phyloP scores from a whole-genome alignment of 2,888 invertebrate species.

The Eupithecia pulchellata region DNA sequence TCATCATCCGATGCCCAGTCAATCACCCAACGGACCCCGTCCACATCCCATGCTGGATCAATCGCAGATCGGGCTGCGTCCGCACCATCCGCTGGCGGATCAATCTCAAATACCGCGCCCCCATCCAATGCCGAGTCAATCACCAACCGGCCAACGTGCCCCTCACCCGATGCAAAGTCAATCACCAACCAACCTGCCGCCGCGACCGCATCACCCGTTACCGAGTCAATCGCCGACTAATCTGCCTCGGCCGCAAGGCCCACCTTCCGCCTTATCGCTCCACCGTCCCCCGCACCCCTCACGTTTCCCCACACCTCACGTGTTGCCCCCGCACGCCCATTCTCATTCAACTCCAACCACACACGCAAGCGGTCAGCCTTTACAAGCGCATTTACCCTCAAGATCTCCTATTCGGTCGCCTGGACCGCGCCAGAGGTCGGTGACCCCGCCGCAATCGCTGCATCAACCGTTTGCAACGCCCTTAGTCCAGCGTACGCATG shows the following conservation, averaged over 20 bases:
- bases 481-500: conserved; percentile 16
- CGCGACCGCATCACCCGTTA: conserved; percentile 13
- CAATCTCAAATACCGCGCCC: background rate
- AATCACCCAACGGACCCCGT: conserved; percentile 6
- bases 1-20: conserved; percentile 2
- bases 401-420: conserved; percentile 71
- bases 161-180: conserved; percentile 11
- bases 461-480: conserved; percentile 42
- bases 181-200: conserved; percentile 10
- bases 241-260: conserved; percentile 3
- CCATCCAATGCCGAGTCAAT: background rate
- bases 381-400: conserved; percentile 44
- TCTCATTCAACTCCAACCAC: conserved; percentile 19
- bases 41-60: background rate
- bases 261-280: background rate
- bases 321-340: conserved; percentile 29
- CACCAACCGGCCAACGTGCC: conserved; percentile 9
- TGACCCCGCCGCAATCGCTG: conserved; percentile 33
- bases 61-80: background rate
- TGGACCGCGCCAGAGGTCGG: conserved; percentile 27
- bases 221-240: conserved; percentile 9
- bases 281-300: conserved; percentile 1
- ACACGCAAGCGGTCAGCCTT: conserved; percentile 26
- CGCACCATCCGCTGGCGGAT: background rate
- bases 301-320: conserved; percentile 13